Base-by-base conservation (phyloP, 2,888 invertebrate species). In the Colostygia pectinataria region DNA sequence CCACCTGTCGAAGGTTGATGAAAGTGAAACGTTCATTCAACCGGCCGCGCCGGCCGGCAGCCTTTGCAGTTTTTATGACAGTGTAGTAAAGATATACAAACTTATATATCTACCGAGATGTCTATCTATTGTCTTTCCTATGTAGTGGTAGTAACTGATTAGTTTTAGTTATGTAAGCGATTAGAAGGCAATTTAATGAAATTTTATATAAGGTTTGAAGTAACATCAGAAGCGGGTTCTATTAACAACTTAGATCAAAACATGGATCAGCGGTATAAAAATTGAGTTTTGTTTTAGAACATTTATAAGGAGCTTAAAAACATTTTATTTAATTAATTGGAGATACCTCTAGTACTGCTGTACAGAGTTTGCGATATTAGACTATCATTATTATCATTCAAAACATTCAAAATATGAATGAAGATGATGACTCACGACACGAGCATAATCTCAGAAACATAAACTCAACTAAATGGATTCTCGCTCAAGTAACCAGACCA, bases 21-120 rank as follows among this genome's bases (percentile, higher is more conserved):
- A 86, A 85, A 87, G 85, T 85, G 83, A 84, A 85, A 79, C 67
- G 69, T 83, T 80, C 83, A 67, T 82, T 83, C 64, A 67, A 66
- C 61, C 55, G 63, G 61, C 59, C 62, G 53, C 66, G 66, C 61
- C 55, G 63, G 61, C 59, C 62, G 53, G 57, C 45, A 55, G 51
- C 43, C 48, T 56, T 55, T 51, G 46, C 48, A 32, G 52, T 53
- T 55, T 55, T 59, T 57, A 47, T 31, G 39, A 32, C 36, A 20
- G 14, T 23, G 15, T 13, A 18, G 31, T 43, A 38, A 24, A 44
- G 36, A 39, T 41, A 27, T 13, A 41, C n/a, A n/a, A n/a, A n/a
- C n/a, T n/a, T n/a, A n/a, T n/a, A n/a, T n/a, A n/a, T n/a, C n/a
- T n/a, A n/a, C 9, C 33, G 34, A 42, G 25, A 32, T 41, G 25